phyloP scores from a whole-genome alignment of 2,113 vertebrate genomes.

The Carlito syrichta region DNA sequence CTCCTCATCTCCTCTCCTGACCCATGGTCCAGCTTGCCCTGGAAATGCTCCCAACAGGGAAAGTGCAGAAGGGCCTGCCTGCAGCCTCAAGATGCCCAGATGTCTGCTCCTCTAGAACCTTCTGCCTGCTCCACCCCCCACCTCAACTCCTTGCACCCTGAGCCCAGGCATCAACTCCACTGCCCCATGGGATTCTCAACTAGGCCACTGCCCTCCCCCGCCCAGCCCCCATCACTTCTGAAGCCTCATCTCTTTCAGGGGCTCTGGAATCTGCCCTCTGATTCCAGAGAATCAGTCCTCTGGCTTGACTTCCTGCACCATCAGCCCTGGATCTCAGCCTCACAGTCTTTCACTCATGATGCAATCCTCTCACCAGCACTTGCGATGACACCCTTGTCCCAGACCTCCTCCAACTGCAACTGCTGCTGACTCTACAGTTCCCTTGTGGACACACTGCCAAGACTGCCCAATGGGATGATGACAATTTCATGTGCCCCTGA shows the following conservation, averaged over 20 bases:
- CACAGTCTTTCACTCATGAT: background rate
- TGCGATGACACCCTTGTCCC: accelerated
- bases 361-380: background rate
- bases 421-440: background rate
- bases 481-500: accelerated
- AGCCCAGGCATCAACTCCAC: background rate
- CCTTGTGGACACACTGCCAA: background rate
- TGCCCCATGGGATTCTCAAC: background rate
- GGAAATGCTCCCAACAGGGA: background rate
- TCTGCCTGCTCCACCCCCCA: background rate
- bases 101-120: background rate
- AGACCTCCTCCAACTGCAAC: background rate
- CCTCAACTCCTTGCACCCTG: background rate
- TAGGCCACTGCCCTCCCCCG: background rate
- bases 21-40: background rate
- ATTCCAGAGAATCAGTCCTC: background rate
- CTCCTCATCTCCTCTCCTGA: background rate
- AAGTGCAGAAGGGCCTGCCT: background rate
- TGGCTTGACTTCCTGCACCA: background rate
- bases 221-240: background rate
- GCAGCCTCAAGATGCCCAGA: background rate
- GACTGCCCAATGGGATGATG: accelerated
- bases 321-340: background rate
- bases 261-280: background rate
- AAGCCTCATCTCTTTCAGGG: background rate